These are phyloP conservation scores for Xerus inauris DNA, from an alignment of 2,113 vertebrate species.

Conservation along the genomic window DNA sequence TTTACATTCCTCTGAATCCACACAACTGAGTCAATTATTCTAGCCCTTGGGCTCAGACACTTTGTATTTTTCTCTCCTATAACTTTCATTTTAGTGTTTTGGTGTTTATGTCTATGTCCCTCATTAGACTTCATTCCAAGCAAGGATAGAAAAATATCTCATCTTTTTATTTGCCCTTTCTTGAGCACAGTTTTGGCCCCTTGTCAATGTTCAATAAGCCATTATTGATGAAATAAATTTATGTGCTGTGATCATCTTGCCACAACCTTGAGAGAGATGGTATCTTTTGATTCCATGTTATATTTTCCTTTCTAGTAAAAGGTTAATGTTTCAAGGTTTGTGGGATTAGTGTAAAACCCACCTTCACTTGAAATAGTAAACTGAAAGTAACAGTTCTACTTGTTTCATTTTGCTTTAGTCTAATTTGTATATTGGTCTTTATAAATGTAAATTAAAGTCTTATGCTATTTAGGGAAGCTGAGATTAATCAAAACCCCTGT, in stretches of 20 bases:
- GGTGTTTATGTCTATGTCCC: background rate
- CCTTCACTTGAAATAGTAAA: slow-evolving; percentile 71
- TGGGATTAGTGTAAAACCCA: background rate
- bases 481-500: slow-evolving; percentile 72
- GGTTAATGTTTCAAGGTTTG: slow-evolving; percentile 15
- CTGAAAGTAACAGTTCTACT: slow-evolving; percentile 62
- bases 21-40: background rate
- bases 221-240: background rate
- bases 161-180: background rate
- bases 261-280: background rate
- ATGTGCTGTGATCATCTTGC: background rate
- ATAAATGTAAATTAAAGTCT: slow-evolving; percentile 77
- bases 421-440: slow-evolving; percentile 66
- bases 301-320: slow-evolving; percentile 9
- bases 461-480: slow-evolving; percentile 64
- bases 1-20: background rate
- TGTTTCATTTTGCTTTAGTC: slow-evolving; percentile 73
- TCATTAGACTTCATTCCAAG: background rate
- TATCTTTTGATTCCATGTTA: background rate
- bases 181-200: background rate
- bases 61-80: background rate
- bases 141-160: background rate
- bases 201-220: background rate
- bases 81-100: background rate
- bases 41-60: background rate